These are phyloP conservation scores for Bombus turneri DNA, from an alignment of 1,140 invertebrate species.

Conservation along the genomic window DNA sequence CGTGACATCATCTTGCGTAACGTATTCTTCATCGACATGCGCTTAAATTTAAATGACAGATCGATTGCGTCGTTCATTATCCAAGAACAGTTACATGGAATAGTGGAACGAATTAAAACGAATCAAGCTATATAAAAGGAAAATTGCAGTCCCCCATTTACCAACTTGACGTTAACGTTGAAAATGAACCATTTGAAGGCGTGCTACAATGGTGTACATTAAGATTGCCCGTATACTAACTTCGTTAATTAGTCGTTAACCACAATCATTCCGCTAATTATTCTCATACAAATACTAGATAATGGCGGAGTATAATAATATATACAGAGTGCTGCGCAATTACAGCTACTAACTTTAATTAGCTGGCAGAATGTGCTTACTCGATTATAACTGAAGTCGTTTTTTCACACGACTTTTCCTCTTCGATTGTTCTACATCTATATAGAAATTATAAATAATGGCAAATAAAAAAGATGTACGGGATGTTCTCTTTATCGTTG, in stretches of 20 bases:
- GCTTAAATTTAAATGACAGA: background rate
- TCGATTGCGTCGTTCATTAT: slow-evolving; percentile 12
- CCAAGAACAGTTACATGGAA: background rate
- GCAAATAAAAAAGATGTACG: background rate
- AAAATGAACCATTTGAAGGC: background rate
- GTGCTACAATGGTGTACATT: background rate
- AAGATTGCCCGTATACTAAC: no score
- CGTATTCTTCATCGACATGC: background rate
- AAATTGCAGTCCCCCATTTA: background rate
- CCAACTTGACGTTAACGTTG: no score
- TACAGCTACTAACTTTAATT: background rate
- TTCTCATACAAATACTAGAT: background rate
- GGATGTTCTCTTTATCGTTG: background rate
- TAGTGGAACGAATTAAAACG: background rate
- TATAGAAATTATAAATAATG: background rate
- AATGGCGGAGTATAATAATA: background rate
- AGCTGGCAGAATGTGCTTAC: background rate
- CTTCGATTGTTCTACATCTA: background rate
- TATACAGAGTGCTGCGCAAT: background rate
- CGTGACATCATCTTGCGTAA: background rate
- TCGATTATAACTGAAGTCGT: background rate
- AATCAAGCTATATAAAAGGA: background rate
- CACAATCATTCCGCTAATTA: background rate
- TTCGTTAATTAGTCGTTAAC: slow-evolving; percentile 13
- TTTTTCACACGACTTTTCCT: background rate